Percentiles rank a stretch among this genome's conserved stretches.
Conservation (phyloP, 2,888 invertebrate genomes). For the Cryptocephalus moraei region DNA sequence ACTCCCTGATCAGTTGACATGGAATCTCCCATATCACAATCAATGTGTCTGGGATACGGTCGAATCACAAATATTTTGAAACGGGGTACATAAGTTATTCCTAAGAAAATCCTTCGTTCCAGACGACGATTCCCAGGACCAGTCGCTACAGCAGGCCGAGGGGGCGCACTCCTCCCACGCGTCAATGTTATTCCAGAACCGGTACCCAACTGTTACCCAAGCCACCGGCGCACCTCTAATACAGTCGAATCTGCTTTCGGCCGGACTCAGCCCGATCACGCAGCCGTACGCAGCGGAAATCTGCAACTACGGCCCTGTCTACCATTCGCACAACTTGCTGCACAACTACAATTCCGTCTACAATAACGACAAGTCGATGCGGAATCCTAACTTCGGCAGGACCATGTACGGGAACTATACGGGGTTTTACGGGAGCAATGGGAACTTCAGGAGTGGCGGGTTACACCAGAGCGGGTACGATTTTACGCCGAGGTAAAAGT, state of each 20-base stretch:
- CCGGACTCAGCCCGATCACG: slow-evolving; percentile 37
- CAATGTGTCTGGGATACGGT: too few species aligned
- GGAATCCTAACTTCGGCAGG: slow-evolving; percentile 28
- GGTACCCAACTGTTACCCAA: slow-evolving; percentile 26
- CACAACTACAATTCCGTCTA: slow-evolving; percentile 37
- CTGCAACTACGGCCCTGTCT: slow-evolving; percentile 57
- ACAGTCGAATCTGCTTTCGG: slow-evolving; percentile 23
- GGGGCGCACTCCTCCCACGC: slow-evolving; percentile 13
- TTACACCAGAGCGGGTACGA: slow-evolving; percentile 29
- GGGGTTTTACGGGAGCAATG: slow-evolving; percentile 29
- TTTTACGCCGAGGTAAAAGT: slow-evolving; percentile 19
- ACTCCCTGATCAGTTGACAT: too few species aligned
- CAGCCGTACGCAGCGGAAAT: slow-evolving; percentile 57
- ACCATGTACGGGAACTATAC: slow-evolving; percentile 32
- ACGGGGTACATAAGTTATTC: too few species aligned
- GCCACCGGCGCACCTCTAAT: slow-evolving; percentile 23
- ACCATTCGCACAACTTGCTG: slow-evolving; percentile 43
- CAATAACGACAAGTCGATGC: slow-evolving; percentile 30
- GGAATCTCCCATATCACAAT: too few species aligned
- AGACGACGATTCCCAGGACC: slow-evolving; percentile 27
- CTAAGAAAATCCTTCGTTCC: slow-evolving; percentile 14
- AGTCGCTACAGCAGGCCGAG: slow-evolving; percentile 13
- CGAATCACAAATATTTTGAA: too few species aligned
- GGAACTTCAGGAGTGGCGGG: slow-evolving; percentile 23
- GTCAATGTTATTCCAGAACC: slow-evolving; percentile 24